Conservation (phyloP, 37 sponge, comb jelly and placozoan genomes). For the Cliona cf. orientalis region DNA sequence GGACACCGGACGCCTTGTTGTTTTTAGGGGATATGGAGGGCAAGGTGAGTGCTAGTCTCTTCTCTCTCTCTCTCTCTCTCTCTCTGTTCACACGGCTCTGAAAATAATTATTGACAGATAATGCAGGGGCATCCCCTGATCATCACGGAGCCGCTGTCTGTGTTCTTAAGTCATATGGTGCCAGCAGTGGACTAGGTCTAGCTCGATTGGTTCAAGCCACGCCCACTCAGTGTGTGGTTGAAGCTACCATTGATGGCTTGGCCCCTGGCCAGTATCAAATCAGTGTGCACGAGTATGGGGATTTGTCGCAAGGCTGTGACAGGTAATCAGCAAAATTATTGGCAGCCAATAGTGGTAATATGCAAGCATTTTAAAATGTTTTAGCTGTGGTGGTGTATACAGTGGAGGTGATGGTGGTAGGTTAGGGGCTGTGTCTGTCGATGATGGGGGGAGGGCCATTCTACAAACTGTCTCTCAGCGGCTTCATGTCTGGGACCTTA, state of each 20-base stretch:
- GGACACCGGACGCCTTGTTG: conserved; percentile 65
- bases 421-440: conserved; percentile 35
- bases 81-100: neutral
- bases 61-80: neutral
- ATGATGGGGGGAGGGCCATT: conserved; percentile 40
- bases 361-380: neutral
- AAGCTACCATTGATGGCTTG: conserved; percentile 82
- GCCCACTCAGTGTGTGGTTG: conserved; percentile 58
- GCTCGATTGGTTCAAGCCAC: conserved; percentile 67
- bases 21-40: conserved; percentile 79
- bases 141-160: conserved; percentile 83
- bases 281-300: conserved; percentile 71
- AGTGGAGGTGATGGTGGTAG: conserved; percentile 3
- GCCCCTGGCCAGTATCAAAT: conserved; percentile 29
- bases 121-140: neutral
- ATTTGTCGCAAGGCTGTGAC: conserved; percentile 71
- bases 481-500: conserved; percentile 70
- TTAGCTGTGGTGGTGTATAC: conserved; percentile 80
- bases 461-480: conserved; percentile 39
- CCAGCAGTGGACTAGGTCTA: conserved; percentile 44
- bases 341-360: neutral
- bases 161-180: conserved; percentile 45
- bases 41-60: conserved; percentile 12
- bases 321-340: conserved; percentile 40
- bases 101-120: no score